Evolutionary conservation across 2,888 invertebrate genomes (phyloP), one percentile per base, ranked within the genome.

Genomic region (Oscheius sp.): DNA sequence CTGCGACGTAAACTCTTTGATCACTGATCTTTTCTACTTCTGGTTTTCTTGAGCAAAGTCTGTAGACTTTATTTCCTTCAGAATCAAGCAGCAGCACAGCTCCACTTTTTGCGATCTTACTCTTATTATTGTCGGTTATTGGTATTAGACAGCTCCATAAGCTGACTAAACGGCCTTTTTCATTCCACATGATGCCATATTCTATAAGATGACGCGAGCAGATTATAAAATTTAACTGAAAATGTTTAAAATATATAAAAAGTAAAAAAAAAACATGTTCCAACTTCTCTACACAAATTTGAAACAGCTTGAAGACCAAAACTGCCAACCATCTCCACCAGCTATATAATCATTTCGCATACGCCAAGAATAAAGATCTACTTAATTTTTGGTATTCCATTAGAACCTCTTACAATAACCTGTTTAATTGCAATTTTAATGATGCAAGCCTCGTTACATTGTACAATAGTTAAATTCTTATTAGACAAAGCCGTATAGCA

Each of bases 151-250:
- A 44, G 30, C 61, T 61, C 61, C 61, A 61, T 12, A 61, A 14
- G 17, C 14, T 26, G 28, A 61, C 26, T 30, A 61, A 30, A 8
- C 41, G 38, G 9, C 41, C 30, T 6, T 30, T 41, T 8, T 30
- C 44, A 14, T 28, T 45, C 45, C 44, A 61, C 45, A 61, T 44
- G 6, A 61, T 28, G 14, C 61, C 61, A 2, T 61, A 17, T 12
- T 38, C 20, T 2, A 61, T 14, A 17, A 22, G 61, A 32, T 61
- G 38, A n/a, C 61, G 61, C 8, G 45, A 44, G 14, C 61, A 30
- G 32, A 61, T 47, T 17, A 61, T 61, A n/a, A 12, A 47, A 14
- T 47, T 45, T 9, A 61, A 26, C 61, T 61, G 61, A 45, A 61
- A 61, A 6, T 4, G 12, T 14, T 6, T 6, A 20, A 6, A 8